A percentile compares a stretch with the other conserved stretches of the same genome.
Conservation (phyloP, 1,140 invertebrate species). For the Drosophila nigrodunni region DNA sequence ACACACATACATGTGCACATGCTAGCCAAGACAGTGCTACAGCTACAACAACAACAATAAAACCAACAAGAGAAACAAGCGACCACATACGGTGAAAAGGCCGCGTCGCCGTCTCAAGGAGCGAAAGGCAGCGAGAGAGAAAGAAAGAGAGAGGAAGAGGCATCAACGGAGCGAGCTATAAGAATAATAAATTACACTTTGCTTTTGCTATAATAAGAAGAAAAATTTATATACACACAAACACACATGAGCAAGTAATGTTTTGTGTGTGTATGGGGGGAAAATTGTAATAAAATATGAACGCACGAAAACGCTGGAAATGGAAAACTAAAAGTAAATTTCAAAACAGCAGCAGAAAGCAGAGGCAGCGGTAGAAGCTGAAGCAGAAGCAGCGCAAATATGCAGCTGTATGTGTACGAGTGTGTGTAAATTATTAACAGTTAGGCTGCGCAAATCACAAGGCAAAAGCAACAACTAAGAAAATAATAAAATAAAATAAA, state of each 20-base stretch:
- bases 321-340: slow-evolving; percentile 66
- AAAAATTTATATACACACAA: slow-evolving; percentile 75
- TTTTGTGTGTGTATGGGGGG: slow-evolving; percentile 59
- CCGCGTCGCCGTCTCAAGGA: slow-evolving; percentile 71
- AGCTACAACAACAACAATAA: slow-evolving; percentile 54
- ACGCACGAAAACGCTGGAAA: slow-evolving; percentile 63
- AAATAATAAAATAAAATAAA: slow-evolving; percentile 15
- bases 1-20: slow-evolving; percentile 47
- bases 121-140: slow-evolving; percentile 58
- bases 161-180: slow-evolving; percentile 72
- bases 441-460: slow-evolving; percentile 39
- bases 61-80: slow-evolving; percentile 48
- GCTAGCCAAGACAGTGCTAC: slow-evolving; percentile 55
- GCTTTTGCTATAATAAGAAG: slow-evolving; percentile 83
- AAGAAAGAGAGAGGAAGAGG: slow-evolving; percentile 20
- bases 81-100: slow-evolving; percentile 81
- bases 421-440: slow-evolving; percentile 54
- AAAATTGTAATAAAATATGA: slow-evolving; percentile 84
- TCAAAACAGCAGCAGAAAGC: slow-evolving; percentile 44
- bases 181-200: slow-evolving; percentile 84
- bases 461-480: slow-evolving; percentile 9
- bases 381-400: slow-evolving; percentile 28
- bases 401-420: slow-evolving; percentile 41
- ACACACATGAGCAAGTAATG: slow-evolving; percentile 59
- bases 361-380: no score